Conservation (phyloP, 2,888 invertebrate genomes). For the Cyclophora punctaria region DNA sequence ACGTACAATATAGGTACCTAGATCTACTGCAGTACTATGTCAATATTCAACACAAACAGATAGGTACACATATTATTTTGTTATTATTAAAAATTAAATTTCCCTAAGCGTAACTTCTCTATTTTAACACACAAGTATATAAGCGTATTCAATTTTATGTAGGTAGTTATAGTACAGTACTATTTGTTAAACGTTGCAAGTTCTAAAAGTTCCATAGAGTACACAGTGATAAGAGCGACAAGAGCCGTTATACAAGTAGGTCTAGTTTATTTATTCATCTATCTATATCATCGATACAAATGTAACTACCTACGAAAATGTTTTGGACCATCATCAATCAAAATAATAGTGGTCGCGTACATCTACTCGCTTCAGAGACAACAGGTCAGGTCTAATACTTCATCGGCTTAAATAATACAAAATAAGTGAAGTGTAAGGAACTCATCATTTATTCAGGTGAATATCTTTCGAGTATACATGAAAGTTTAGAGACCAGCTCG, state of each 20-base stretch:
- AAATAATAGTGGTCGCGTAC: conserved; percentile 22
- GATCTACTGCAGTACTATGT: conserved; percentile 71
- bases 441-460: conserved; percentile 41
- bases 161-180: conserved; percentile 29
- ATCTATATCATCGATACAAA: conserved; percentile 45
- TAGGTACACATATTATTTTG: conserved; percentile 62
- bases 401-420: conserved; percentile 25
- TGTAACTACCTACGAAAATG: conserved; percentile 63
- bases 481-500: conserved; percentile 69
- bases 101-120: conserved; percentile 70
- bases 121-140: conserved; percentile 67
- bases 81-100: conserved; percentile 56
- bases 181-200: conserved; percentile 28
- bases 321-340: conserved; percentile 43
- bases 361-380: conserved; percentile 2
- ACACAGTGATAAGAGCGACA: conserved; percentile 22
- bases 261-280: conserved; percentile 12
- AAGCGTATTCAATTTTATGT: conserved; percentile 59
- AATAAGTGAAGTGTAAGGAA: conserved; percentile 43
- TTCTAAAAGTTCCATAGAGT: conserved; percentile 27
- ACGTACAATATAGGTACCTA: conserved; percentile 60
- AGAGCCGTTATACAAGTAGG: conserved; percentile 17
- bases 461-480: conserved; percentile 65
- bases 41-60: conserved; percentile 53
- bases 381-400: conserved; percentile 13